Evolutionary conservation across 2,797 vertebrate genomes (phyloP).

Genomic region (Austrolebias charrua): DNA sequence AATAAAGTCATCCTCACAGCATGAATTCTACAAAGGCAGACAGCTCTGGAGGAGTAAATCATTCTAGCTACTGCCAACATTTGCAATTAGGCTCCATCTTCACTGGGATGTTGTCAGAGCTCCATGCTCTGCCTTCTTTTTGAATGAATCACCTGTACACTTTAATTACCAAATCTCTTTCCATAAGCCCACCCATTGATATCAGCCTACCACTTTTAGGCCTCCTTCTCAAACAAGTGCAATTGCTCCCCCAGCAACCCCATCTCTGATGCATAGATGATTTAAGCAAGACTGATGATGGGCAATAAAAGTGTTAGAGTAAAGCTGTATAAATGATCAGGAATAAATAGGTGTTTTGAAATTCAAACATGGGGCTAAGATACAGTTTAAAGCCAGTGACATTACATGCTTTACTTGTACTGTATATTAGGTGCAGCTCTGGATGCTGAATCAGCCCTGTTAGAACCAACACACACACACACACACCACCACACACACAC

Average conservation of each 20-base stretch:
- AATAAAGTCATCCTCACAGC: conserved; percentile 59
- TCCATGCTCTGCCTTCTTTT: conserved; percentile 64
- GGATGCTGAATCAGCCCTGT: conserved; percentile 53
- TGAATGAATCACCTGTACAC: conserved; percentile 79
- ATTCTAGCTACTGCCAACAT: conserved; percentile 62
- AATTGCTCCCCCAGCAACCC: conserved; percentile 57
- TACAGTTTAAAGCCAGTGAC: conserved; percentile 46
- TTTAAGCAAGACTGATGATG: conserved; percentile 74
- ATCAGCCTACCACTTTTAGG: conserved; percentile 64
- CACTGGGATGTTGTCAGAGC: conserved; percentile 63
- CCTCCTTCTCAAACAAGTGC: conserved; percentile 72
- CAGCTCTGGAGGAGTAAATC: conserved; percentile 67
- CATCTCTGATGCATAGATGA: conserved; percentile 63
- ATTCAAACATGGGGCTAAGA: conserved; percentile 56
- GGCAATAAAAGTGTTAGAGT: conserved; percentile 61
- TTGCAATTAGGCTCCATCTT: conserved; percentile 71
- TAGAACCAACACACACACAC: not conserved
- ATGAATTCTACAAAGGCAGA: conserved; percentile 55
- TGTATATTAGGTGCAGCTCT: conserved; percentile 28
- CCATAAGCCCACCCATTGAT: conserved; percentile 67
- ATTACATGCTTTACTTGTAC: conserved; percentile 28
- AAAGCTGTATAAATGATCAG: conserved; percentile 66
- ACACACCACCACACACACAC: no score
- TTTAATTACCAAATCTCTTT: conserved; percentile 78
- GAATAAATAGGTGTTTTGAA: conserved; percentile 60